Conservation (phyloP, 2,797 vertebrate genomes). For the Smutsia gigantea region DNA sequence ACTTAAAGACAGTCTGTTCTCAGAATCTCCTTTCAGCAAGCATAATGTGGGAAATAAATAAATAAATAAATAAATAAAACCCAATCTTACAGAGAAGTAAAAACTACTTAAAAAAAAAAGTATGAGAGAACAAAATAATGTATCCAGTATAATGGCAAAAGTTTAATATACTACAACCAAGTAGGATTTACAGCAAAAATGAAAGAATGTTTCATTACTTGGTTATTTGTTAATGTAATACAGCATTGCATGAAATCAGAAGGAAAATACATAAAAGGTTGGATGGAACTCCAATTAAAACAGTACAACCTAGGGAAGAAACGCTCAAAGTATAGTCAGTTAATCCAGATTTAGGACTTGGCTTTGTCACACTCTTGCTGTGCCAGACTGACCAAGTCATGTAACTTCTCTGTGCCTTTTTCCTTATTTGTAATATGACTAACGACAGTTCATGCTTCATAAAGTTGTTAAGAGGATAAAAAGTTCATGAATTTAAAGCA, state of each 20-base stretch:
- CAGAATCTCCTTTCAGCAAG: background rate
- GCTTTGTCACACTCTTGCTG: rapidly evolving
- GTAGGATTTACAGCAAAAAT: background rate
- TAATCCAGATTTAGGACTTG: background rate
- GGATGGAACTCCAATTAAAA: background rate
- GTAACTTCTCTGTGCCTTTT: background rate
- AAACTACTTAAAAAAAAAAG: background rate
- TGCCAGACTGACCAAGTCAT: background rate
- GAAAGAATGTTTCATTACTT: background rate
- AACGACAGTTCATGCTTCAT: background rate
- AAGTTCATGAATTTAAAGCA: background rate
- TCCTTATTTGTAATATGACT: background rate
- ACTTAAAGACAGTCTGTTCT: background rate
- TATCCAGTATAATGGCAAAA: background rate
- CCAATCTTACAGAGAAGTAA: background rate
- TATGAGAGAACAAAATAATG: background rate
- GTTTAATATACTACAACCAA: background rate
- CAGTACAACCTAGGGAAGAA: background rate
- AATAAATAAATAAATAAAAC: background rate
- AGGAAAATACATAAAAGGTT: background rate
- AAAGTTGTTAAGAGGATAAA: background rate
- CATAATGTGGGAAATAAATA: background rate
- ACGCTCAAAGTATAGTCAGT: background rate
- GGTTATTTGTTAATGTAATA: background rate
- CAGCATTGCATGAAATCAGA: background rate